Percentiles rank a stretch among this genome's conserved stretches.
Evolutionary conservation across 2,113 vertebrate species (phyloP).

Genomic region (Siphamia tubifer): DNA sequence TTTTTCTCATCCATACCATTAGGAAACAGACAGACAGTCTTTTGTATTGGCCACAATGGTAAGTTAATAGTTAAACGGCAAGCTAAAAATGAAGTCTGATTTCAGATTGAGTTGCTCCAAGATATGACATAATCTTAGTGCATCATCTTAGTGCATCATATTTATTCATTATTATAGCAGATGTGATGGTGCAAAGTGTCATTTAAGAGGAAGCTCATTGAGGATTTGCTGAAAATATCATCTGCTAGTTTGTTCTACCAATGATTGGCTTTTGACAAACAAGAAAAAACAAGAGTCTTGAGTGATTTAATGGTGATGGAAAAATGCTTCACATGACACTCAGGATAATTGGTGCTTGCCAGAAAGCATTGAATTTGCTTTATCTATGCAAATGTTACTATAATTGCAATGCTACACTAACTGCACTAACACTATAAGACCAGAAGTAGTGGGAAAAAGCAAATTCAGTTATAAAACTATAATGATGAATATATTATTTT

Average conservation of each 20-base stretch:
- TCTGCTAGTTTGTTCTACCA: not conserved
- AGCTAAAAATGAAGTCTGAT: conserved; percentile 1
- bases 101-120: conserved; percentile 26
- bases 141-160: conserved; percentile 19
- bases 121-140: not conserved
- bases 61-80: conserved; percentile 45
- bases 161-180: conserved; percentile 18
- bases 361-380: too few relatives aligned
- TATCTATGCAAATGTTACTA: not conserved
- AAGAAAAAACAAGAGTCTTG: conserved; percentile 8
- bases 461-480: too few relatives aligned
- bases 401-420: too few relatives aligned
- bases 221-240: conserved; percentile 13
- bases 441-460: too few relatives aligned
- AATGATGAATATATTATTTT: too few relatives aligned
- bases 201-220: conserved; percentile 11
- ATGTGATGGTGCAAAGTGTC: conserved; percentile 12
- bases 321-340: not conserved
- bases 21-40: conserved; percentile 32
- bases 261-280: conserved; percentile 26
- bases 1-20: conserved; percentile 48
- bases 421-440: too few relatives aligned
- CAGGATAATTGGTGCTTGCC: not conserved
- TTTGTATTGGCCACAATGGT: conserved; percentile 47
- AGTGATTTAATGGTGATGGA: conserved; percentile 1